A percentile compares a stretch with the other conserved stretches of the same genome.
These are phyloP conservation scores for Drosophila repletoides DNA, from an alignment of 1,140 invertebrate genomes.

Conservation along the genomic window DNA sequence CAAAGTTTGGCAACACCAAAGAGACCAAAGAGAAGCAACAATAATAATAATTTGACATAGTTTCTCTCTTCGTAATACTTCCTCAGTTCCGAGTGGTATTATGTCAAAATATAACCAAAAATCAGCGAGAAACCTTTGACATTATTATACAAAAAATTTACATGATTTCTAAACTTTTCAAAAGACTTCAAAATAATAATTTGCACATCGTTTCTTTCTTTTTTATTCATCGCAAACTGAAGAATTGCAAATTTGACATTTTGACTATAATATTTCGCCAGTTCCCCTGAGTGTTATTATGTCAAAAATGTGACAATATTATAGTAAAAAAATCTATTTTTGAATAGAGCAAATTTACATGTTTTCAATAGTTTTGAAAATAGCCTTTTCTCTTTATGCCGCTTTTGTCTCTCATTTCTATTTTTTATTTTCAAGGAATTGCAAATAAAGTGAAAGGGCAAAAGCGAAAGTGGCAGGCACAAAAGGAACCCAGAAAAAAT, in stretches of 20 bases:
- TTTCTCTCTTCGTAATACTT: conserved; percentile 47
- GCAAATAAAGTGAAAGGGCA: conserved; percentile 58
- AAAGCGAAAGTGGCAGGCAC: conserved; percentile 47
- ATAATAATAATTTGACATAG: conserved; percentile 66
- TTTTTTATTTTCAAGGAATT: background rate
- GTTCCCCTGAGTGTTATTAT: too few relatives aligned
- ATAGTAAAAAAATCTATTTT: too few relatives aligned
- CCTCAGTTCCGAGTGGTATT: conserved; percentile 46
- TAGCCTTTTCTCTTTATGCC: conserved; percentile 19
- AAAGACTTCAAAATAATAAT: background rate
- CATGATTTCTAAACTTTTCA: conserved; percentile 41
- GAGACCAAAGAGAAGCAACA: background rate
- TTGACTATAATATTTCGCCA: too few relatives aligned
- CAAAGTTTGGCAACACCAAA: conserved; percentile 53
- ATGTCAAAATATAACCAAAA: conserved; percentile 53
- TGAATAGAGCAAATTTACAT: conserved; percentile 1
- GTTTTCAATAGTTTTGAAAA: conserved; percentile 21
- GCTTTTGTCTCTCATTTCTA: conserved; percentile 31
- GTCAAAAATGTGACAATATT: too few relatives aligned
- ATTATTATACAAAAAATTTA: too few relatives aligned
- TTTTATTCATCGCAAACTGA: too few relatives aligned
- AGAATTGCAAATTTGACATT: conserved; percentile 7
- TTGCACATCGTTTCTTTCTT: too few relatives aligned
- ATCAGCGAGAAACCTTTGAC: conserved; percentile 34
- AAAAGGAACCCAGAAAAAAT: conserved; percentile 8